Conservation (phyloP, 2,113 vertebrate genomes). For the Calidris pugnax region DNA sequence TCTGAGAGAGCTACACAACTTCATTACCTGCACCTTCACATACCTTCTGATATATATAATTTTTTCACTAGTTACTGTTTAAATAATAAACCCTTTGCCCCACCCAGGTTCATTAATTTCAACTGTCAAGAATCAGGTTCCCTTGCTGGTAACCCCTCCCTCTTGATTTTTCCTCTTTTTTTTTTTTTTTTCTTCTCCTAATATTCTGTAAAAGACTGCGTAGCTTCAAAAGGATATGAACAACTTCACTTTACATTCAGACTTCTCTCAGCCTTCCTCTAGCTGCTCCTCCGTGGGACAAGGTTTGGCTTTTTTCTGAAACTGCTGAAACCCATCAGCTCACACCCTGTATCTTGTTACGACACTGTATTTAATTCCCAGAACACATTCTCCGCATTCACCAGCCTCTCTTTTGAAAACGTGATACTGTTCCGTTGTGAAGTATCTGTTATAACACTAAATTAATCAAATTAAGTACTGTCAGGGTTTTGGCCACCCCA, state of each 20-base stretch:
- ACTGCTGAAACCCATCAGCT: neutral
- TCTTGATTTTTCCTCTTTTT: neutral
- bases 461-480: neutral
- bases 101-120: neutral
- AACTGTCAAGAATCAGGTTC: neutral
- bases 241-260: neutral
- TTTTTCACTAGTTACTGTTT: constrained; percentile 22
- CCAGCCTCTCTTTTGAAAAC: neutral
- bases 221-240: neutral
- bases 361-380: neutral
- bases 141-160: neutral
- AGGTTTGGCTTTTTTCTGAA: neutral
- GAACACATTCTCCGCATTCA: neutral
- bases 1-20: neutral
- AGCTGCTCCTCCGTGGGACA: neutral
- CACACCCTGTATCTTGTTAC: neutral
- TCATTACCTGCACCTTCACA: neutral
- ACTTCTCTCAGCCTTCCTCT: neutral
- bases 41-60: neutral
- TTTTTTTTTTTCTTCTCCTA: neutral
- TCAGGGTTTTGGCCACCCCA: neutral
- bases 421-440: neutral
- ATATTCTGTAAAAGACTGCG: neutral
- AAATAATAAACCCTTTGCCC: constrained; percentile 10
- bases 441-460: neutral